A percentile compares a stretch with the other conserved stretches of the same genome.
Conservation (phyloP, 2,888 invertebrate species). For the Globia sparganii region DNA sequence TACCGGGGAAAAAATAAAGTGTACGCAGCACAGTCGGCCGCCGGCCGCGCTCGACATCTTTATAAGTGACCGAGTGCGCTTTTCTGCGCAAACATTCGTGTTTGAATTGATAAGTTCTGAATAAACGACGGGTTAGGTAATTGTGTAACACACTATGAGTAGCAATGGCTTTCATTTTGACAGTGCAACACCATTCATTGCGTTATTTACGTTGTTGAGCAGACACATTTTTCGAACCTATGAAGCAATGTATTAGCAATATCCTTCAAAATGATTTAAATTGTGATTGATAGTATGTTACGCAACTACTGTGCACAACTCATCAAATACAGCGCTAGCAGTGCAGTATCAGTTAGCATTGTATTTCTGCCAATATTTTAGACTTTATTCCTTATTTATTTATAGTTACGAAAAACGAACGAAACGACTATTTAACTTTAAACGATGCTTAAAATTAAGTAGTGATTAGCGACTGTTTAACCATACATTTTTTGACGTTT, state of each 20-base stretch:
- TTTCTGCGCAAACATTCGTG: slow-evolving; percentile 60
- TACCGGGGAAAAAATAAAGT: slow-evolving; percentile 88
- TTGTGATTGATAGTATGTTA: too few relatives aligned
- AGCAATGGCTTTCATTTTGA: not conserved
- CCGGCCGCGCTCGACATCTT: slow-evolving; percentile 79
- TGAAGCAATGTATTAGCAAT: not conserved
- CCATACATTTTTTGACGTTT: too few relatives aligned
- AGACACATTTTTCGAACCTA: not conserved
- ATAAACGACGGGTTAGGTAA: not conserved
- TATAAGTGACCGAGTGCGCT: slow-evolving; percentile 77
- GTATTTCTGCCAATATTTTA: not conserved
- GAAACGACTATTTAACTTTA: too few relatives aligned
- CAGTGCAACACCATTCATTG: not conserved
- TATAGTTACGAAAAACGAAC: too few relatives aligned
- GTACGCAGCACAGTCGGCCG: slow-evolving; percentile 74
- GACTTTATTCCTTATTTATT: too few relatives aligned
- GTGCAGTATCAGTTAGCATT: not conserved
- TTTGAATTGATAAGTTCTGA: slow-evolving; percentile 46
- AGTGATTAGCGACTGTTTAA: too few relatives aligned
- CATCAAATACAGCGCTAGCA: not conserved
- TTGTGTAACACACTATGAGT: not conserved
- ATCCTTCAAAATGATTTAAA: not conserved
- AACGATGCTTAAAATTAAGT: too few relatives aligned
- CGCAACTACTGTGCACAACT: too few relatives aligned
- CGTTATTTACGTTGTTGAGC: not conserved